A percentile compares a stretch with the other conserved stretches of the same genome.
Conservation (phyloP, 2,888 invertebrate genomes). For the Temnothorax rugatulus region DNA sequence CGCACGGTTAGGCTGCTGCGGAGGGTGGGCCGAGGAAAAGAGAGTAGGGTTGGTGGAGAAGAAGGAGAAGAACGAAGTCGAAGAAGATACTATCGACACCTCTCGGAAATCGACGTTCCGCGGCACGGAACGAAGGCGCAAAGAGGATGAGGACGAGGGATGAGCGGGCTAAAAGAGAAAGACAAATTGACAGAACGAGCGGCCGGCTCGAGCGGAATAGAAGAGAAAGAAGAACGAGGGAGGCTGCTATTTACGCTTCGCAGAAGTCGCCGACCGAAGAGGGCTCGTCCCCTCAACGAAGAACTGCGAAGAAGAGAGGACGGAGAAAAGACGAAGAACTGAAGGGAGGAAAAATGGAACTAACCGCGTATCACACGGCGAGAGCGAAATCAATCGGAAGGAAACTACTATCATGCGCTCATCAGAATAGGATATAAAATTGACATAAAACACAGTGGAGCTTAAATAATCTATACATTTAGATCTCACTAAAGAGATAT, state of each 20-base stretch:
- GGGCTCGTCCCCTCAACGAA: slow-evolving; percentile 27
- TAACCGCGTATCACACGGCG: slow-evolving; percentile 30
- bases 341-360: neutral
- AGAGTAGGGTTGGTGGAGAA: slow-evolving; percentile 16
- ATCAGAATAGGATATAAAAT: slow-evolving; percentile 32
- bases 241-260: slow-evolving; percentile 47
- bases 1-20: slow-evolving; percentile 23
- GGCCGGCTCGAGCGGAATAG: slow-evolving; percentile 22
- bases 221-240: slow-evolving; percentile 31
- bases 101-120: slow-evolving; percentile 52
- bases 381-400: slow-evolving; percentile 35
- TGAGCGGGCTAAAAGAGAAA: slow-evolving; percentile 49
- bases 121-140: slow-evolving; percentile 43
- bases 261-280: slow-evolving; percentile 44
- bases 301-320: neutral
- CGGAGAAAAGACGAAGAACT: neutral
- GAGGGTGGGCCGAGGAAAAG: slow-evolving; percentile 14
- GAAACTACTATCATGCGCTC: slow-evolving; percentile 27
- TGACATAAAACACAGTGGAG: slow-evolving; percentile 36
- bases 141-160: slow-evolving; percentile 56
- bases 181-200: slow-evolving; percentile 55
- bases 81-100: slow-evolving; percentile 53
- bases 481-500: neutral
- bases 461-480: neutral
- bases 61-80: slow-evolving; percentile 51